Evolutionary conservation across 2,113 vertebrate species (phyloP), one percentile per base, ranked within the genome.

Genomic region (Calonectris borealis): DNA sequence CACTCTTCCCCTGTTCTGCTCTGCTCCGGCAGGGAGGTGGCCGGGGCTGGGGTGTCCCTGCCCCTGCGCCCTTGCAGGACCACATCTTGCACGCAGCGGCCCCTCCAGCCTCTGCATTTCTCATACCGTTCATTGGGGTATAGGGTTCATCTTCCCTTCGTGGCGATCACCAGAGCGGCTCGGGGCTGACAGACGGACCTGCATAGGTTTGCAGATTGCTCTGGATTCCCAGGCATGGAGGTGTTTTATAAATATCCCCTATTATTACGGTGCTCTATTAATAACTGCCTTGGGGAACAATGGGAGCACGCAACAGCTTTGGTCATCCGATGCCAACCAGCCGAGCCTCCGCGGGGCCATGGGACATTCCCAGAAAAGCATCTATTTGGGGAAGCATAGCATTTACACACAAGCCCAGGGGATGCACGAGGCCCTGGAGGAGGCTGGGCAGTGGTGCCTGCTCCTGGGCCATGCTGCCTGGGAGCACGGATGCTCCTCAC

Each of bases 351-450:
- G 1, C 19, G 1, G 40, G 82, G 72, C 89, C 76, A n/a, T 51
- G 91, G 90, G 93, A 82, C 58, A 7, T 97, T 97, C 97, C 92
- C 96, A 97, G 96, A 97, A 97, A 93, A 90, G 48, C n/a, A 10
- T 93, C 96, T 97, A 96, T 97, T 97, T 97, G 96, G 86, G 96
- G 96, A 97, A 94, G 83, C 86, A 6, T 2, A 94, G 79, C 90
- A 70, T 91, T 91, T 91, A 49, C 52, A 89, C 42, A 83, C 57
- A 40, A 68, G 71, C 68, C 46, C 54, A 32, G 83, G 81, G 69
- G 75, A 62, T 88, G 71, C 1, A 0, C 5, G 1, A 83, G 76
- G 72, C 85, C 61, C 57, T 86, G 72, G 80, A 86, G 64, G 51
- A 93, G n/a, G 13, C 73, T 2, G 3, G 48, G 27, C 57, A 2